Evolutionary conservation across 2,113 vertebrate species (phyloP), one percentile per base, ranked within the genome.

Genomic region (Menura novaehollandiae): DNA sequence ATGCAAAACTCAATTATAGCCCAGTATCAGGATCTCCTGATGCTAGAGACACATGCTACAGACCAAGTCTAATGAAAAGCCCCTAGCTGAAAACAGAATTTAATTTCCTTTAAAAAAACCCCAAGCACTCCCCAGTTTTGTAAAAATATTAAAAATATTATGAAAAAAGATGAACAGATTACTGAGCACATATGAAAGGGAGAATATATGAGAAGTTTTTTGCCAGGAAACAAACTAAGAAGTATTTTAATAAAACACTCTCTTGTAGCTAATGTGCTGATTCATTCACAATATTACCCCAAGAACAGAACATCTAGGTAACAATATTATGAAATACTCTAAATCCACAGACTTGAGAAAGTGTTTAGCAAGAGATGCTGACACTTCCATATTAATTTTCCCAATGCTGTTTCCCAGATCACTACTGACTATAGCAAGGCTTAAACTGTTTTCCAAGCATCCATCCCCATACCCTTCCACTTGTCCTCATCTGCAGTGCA

Each of bases 61-160:
- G 69, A 56, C 83, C 21, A 71, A 88, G 44, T n/a, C 64, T 95
- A 96, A 92, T 88, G 93, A 96, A 93, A 94, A 77, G 58, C 72
- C 58, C 79, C 87, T 84, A 91, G 96, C 93, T 93, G 88, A 97
- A 92, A 93, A 86, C 19, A 68, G 69, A 97, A 76, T 97, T 98
- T 97, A 95, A 98, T 98, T 98, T 98, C 98, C 97, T 97, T 95
- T 91, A 35, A 24, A 74, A 81, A 89, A 86, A 69, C 0, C 8
- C 18, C 16, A 75, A n/a, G 63, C 17, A 28, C 43, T 47, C 10
- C 5, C 41, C 32, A 68, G 66, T 58, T 91, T 89, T 85, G 76
- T 44, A 74, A 79, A 91, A 97, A 93, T 97, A 98, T 95, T 96
- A 97, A 96, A 95, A 82, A 85, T 83, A 44, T 39, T 75, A 83